Conservation (phyloP, 2,797 vertebrate species). For the Coranthus polyacanthus region DNA sequence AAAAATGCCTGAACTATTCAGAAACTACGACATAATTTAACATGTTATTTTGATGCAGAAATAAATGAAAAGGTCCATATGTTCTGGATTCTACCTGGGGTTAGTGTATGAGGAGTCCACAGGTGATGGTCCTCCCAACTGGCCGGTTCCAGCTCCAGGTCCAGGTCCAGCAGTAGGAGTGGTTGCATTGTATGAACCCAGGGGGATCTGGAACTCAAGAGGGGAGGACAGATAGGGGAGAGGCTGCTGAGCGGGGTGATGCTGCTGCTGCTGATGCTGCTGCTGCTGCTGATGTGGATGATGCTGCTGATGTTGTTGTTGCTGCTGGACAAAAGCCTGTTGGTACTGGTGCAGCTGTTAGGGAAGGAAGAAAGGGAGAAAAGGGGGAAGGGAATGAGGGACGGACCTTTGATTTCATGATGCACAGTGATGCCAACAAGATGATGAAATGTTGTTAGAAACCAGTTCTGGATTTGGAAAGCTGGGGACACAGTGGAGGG, state of each 20-base stretch:
- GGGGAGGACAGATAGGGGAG: slow-evolving; percentile 90
- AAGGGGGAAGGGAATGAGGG: slow-evolving; percentile 64
- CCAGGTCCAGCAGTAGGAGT: slow-evolving; percentile 55
- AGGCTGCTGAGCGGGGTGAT: slow-evolving; percentile 83
- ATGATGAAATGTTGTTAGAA: slow-evolving; percentile 75
- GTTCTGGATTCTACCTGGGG: slow-evolving; percentile 81
- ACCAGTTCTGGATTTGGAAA: slow-evolving; percentile 70
- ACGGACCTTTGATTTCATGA: slow-evolving; percentile 69
- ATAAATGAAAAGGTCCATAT: too few species aligned
- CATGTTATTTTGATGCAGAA: too few species aligned
- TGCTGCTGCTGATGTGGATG: slow-evolving; percentile 89
- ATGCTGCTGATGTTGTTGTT: slow-evolving; percentile 85
- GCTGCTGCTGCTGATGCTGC: slow-evolving; percentile 81
- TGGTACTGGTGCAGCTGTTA: slow-evolving; percentile 94
- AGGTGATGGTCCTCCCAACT: slow-evolving; percentile 70
- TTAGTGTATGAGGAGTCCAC: slow-evolving; percentile 83
- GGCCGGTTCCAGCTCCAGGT: slow-evolving; percentile 66
- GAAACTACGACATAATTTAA: too few species aligned
- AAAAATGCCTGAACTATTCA: too few species aligned
- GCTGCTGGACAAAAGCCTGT: slow-evolving; percentile 91
- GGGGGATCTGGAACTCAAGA: slow-evolving; percentile 89
- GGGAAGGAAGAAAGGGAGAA: slow-evolving; percentile 56
- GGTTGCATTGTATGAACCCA: slow-evolving; percentile 84
- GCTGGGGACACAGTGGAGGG: slow-evolving; percentile 56
- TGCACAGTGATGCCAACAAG: slow-evolving; percentile 51